These are phyloP conservation scores for Notospermus geniculatus DNA, from an alignment of 1,140 invertebrate genomes.

Conservation along the genomic window DNA sequence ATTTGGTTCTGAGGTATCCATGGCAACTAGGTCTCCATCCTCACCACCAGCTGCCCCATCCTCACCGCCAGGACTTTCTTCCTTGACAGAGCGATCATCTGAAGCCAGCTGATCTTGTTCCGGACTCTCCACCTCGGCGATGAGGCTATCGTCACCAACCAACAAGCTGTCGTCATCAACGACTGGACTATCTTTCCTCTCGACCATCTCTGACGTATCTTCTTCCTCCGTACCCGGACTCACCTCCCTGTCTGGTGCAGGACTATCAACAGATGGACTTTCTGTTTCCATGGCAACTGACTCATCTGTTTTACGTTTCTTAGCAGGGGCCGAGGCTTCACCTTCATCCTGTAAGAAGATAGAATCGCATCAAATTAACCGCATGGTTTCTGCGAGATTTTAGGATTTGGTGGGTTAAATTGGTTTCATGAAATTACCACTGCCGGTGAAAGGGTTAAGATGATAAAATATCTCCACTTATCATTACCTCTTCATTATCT, in stretches of 20 bases:
- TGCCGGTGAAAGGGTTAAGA: slow-evolving; percentile 5
- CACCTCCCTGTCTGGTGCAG: no score
- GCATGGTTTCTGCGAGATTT: no score
- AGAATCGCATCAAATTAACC: no score
- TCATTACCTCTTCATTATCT: neutral
- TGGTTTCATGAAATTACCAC: slow-evolving; percentile 3
- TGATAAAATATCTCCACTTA: no score
- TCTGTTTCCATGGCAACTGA: neutral
- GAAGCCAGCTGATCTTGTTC: neutral
- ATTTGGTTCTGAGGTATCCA: neutral
- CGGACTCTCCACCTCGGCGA: neutral
- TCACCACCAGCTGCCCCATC: neutral
- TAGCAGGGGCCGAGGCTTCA: neutral
- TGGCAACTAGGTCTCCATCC: neutral
- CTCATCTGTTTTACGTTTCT: neutral
- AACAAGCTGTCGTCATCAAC: neutral
- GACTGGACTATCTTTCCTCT: neutral
- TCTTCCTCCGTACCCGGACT: slow-evolving; percentile 1
- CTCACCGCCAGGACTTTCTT: neutral
- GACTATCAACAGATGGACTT: neutral
- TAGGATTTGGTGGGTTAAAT: no score
- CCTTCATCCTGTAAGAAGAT: neutral
- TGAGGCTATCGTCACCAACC: neutral
- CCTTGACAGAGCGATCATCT: neutral
- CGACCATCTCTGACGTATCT: slow-evolving; percentile 6